Evolutionary conservation across 2,113 vertebrate species (phyloP).

Genomic region (Malurus melanocephalus): DNA sequence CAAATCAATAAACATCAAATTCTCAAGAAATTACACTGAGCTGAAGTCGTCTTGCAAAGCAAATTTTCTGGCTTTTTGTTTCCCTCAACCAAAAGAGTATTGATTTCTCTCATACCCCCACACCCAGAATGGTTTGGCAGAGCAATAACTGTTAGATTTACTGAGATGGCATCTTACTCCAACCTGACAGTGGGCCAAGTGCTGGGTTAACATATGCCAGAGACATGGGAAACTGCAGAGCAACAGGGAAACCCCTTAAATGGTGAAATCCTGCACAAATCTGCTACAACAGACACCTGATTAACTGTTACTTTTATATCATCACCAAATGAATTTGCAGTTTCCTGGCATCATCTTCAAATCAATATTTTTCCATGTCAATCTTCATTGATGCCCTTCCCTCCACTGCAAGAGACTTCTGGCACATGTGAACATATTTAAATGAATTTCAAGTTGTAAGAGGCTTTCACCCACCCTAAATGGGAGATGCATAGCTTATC

Average conservation of each 20-base stretch:
- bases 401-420: neutral
- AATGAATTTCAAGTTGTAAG: neutral
- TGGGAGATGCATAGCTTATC: neutral
- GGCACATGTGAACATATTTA: neutral
- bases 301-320: neutral
- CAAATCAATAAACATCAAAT: neutral
- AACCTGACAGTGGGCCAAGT: neutral
- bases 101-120: neutral
- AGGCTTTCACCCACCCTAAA: neutral
- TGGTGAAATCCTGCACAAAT: neutral
- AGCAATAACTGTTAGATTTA: neutral
- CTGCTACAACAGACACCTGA: neutral
- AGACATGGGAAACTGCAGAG: neutral
- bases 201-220: neutral
- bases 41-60: neutral
- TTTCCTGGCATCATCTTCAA: neutral
- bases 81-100: neutral
- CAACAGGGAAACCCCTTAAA: neutral
- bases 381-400: neutral
- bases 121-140: neutral
- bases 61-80: neutral
- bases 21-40: neutral
- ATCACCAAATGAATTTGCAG: neutral
- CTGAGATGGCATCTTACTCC: neutral
- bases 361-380: neutral